Evolutionary conservation across 2,113 vertebrate genomes (phyloP), one percentile per base, ranked within the genome.

Genomic region (Camarhynchus parvulus): DNA sequence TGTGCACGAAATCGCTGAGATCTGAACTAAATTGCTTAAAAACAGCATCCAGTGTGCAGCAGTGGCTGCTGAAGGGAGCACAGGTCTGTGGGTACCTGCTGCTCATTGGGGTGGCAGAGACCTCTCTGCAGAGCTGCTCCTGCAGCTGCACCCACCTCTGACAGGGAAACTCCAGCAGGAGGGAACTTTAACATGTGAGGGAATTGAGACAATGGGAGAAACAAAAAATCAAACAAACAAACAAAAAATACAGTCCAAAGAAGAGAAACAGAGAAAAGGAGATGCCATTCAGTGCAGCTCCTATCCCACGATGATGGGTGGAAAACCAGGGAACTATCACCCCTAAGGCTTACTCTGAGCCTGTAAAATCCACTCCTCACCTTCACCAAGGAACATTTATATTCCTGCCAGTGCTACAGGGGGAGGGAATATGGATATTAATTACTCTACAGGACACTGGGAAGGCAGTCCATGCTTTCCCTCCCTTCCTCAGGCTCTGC

Each of bases 11-110:
- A 94, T 25, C 7, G 47, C 47, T 30, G 64, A 81, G 50, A 70
- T 92, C 61, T 92, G 73, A 89, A 58, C 73, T 53, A 77, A 95
- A 87, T 42, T 52, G 72, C 59, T 73, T 41, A n/a, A 92, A 90
- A 94, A 4, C 56, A 77, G 18, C 52, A 27, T 35, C 50, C 61
- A 22, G 35, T 70, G 74, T 70, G 72, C 59, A 77, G 72, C n/a
- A 5, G 2, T 35, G 67, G 72, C 39, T 69, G 3, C 33, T 24
- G 5, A 12, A 67, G 21, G 68, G 50, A 31, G 31, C 6, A 1
- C 23, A 47, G 39, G 30, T 55, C 31, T 58, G 58, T 6, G 58
- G 37, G 56, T 28, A 2, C 31, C 53, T 62, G 72, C 41, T 12
- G 62, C 59, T 55, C 52, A 3, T 52, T 27, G 24, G 72, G 2